Evolutionary conservation across 2,888 invertebrate species (phyloP).

Genomic region (Entomobrya proxima): DNA sequence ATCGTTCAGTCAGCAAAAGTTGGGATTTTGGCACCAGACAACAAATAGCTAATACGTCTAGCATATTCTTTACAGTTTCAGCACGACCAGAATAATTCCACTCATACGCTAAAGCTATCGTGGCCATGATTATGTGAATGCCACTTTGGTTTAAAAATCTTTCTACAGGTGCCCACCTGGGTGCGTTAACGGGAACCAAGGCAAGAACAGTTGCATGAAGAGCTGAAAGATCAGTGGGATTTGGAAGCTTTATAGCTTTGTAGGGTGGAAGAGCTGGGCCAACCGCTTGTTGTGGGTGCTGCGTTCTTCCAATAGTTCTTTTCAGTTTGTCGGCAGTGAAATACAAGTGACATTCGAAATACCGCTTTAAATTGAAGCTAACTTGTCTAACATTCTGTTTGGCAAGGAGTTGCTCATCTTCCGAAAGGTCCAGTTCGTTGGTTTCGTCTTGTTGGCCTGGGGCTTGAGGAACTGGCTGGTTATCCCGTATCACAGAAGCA

Average conservation of each 20-base stretch:
- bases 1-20: constrained; percentile 78
- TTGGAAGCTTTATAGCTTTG: constrained; percentile 66
- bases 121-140: constrained; percentile 84
- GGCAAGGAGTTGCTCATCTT: constrained; percentile 67
- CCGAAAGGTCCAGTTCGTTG: constrained; percentile 53
- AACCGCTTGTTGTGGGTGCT: constrained; percentile 56
- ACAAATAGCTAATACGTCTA: constrained; percentile 93
- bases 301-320: constrained; percentile 65
- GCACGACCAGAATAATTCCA: constrained; percentile 93
- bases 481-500: constrained; percentile 55
- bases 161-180: constrained; percentile 92
- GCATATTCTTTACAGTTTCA: constrained; percentile 88
- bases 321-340: constrained; percentile 71
- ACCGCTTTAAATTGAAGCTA: constrained; percentile 74
- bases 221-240: constrained; percentile 51
- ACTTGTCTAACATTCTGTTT: constrained; percentile 72
- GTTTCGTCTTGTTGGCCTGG: constrained; percentile 42
- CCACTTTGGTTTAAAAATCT: constrained; percentile 83
- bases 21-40: constrained; percentile 90
- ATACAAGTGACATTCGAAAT: constrained; percentile 74
- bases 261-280: constrained; percentile 66
- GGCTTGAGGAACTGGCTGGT: constrained; percentile 42
- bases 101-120: constrained; percentile 92
- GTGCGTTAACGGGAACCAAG: constrained; percentile 63
- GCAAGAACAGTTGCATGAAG: constrained; percentile 60